A percentile compares a stretch with the other conserved stretches of the same genome.
Evolutionary conservation across 2,113 vertebrate species (phyloP).

Genomic region (Lipotes vexillifer): DNA sequence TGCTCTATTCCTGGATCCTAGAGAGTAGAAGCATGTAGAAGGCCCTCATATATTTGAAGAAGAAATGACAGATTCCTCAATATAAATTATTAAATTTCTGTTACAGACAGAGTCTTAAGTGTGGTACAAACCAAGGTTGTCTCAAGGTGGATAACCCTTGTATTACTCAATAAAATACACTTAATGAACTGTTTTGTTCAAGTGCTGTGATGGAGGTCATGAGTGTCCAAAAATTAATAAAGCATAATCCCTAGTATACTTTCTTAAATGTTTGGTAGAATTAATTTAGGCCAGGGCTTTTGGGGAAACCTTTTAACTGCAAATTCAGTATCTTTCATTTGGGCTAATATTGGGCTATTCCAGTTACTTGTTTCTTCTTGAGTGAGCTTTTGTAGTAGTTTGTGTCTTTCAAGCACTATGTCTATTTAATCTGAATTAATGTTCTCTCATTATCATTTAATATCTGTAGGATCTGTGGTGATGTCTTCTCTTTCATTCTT

Average conservation of each 20-base stretch:
- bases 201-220: neutral
- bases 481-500: neutral
- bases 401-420: neutral
- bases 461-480: neutral
- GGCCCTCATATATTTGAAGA: neutral
- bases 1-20: neutral
- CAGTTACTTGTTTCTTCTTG: neutral
- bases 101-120: neutral
- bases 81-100: neutral
- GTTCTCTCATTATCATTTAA: neutral
- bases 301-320: neutral
- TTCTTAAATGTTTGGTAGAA: neutral
- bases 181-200: neutral
- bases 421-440: neutral
- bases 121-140: neutral
- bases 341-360: neutral
- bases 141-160: neutral
- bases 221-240: neutral
- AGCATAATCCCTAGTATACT: neutral
- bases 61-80: neutral
- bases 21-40: neutral
- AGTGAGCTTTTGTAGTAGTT: neutral
- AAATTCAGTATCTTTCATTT: neutral
- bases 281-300: neutral
- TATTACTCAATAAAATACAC: neutral